Base-by-base conservation (phyloP, 2,888 invertebrate species). In the Stenchaetothrips biformis region DNA sequence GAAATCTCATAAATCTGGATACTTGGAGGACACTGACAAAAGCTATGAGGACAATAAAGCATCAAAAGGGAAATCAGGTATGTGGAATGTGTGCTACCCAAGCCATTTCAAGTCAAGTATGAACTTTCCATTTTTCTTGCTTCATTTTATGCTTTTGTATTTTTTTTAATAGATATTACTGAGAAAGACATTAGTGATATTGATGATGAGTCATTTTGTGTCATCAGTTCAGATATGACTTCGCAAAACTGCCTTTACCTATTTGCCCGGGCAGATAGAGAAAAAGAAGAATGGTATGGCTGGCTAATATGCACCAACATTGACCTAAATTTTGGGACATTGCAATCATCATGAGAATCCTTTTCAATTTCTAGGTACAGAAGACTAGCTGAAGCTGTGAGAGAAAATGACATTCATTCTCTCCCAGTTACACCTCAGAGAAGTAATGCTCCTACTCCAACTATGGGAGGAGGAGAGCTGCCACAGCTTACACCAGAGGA, bases 251-350 rank as follows among this genome's bases (percentile, higher is more conserved):
- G 85, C 83, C 84, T 93, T 81, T 91, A 89, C 85, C 86, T 93
- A 81, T 94, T 94, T 86, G 92, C 93, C 6, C 89, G 96, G 81
- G 94, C 95, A n/a, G 93, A 94, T 83, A 89, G 96, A 80, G 95
- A 96, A 85, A 97, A 97, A 86, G 96, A 96, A 86, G 93, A 95
- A 84, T 97, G 97, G 97, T 96, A 89, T 85, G 1, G 37, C 37
- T 37, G 74, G 0, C 67, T 80, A 48, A 77, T 80, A 48, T 49
- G 53, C 78, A 27, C 67, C 80, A 13, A 16, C 48, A 74, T 25
- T 47, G 49, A 49, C n/a, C 18, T 78, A 21, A 9, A 47, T n/a
- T 13, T 78, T 37, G 13, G 21, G 13, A 8, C 37, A 9, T 7
- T 49, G 37, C n/a, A 37, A 4, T 49, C 67, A 37, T n/a, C 1